A percentile compares a stretch with the other conserved stretches of the same genome.
These are phyloP conservation scores for Podarcis cretensis DNA, from an alignment of 2,113 vertebrate species.

Conservation along the genomic window DNA sequence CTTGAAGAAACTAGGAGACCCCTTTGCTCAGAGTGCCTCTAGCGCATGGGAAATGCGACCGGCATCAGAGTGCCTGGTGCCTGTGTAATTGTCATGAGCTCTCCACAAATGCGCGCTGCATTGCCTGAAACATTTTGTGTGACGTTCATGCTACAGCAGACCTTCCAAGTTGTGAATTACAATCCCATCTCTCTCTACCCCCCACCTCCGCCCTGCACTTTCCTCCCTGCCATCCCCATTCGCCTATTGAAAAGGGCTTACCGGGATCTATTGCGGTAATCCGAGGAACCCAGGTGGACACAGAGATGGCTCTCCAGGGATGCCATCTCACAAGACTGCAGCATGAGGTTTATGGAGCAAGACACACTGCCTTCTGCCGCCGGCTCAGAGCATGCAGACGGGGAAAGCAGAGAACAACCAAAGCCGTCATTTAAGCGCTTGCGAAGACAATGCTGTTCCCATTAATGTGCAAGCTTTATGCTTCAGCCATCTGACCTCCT, in stretches of 20 bases:
- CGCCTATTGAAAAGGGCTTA: background rate
- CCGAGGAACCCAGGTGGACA: too few species aligned
- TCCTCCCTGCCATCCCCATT: background rate
- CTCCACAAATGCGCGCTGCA: background rate
- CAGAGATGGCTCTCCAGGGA: background rate
- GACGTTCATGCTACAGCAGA: background rate
- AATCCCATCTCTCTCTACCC: background rate
- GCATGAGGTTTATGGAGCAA: background rate
- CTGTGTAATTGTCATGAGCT: background rate
- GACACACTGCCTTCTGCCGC: background rate
- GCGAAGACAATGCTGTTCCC: background rate
- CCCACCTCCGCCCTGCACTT: rapidly evolving
- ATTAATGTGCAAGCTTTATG: background rate
- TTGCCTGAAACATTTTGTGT: background rate
- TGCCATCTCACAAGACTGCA: background rate
- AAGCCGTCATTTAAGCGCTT: background rate
- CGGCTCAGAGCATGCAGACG: background rate
- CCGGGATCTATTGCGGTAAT: background rate
- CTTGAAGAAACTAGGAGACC: background rate
- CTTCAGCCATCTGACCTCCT: background rate
- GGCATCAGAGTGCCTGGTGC: background rate
- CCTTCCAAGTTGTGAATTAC: background rate
- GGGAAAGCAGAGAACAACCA: background rate
- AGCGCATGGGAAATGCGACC: background rate
- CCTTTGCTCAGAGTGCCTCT: background rate